Evolutionary conservation across 1,140 invertebrate genomes (phyloP), one percentile per base, ranked within the genome.

Genomic region (Drosophila ironensis): DNA sequence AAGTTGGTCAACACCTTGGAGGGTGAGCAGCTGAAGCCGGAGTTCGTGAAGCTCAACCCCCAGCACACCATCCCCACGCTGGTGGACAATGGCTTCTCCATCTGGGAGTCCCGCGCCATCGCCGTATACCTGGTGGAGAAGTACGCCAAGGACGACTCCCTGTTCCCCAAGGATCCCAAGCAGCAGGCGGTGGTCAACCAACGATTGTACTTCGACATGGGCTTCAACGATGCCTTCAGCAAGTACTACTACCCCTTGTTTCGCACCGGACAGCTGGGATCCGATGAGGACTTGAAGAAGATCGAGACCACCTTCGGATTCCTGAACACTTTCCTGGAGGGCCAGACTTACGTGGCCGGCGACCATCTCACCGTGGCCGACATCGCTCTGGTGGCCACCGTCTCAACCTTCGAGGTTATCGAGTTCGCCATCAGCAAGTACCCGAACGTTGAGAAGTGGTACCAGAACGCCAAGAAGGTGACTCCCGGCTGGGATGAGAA

Each of bases 101-200:
- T 95, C 9, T 92, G 91, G 87, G 94, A 95, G 88, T 94, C 94
- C 70, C 94, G 94, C 56, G 94, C 95, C 16, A 94, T 96, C 59
- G 92, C 93, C 42, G 90, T 92, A 16, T 97, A 96, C 87, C 88
- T 95, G 53, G 93, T 90, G 0, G 92, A 93, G 33, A 90, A 93
- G 45, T 96, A 95, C 72, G 93, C 91, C 12, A 84, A 95, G 72
- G 90, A 93, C 38, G 93, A 92, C 70, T 90, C 46, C 3, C 89
- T 95, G 1, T 95, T 94, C 76, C 95, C 95, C 2, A 93, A 92
- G 61, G 92, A 94, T 59, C 90, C 92, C 0, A 92, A 93, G 66
- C 80, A 92, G 46, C 91, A 94, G 37, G 95, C 94, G 0, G 0
- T 95, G 0, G 92, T 97, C 1, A 93, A 96, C 82, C 93, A 94